phyloP scores from a whole-genome alignment of 2,797 vertebrate species.

The Liasis olivaceus region DNA sequence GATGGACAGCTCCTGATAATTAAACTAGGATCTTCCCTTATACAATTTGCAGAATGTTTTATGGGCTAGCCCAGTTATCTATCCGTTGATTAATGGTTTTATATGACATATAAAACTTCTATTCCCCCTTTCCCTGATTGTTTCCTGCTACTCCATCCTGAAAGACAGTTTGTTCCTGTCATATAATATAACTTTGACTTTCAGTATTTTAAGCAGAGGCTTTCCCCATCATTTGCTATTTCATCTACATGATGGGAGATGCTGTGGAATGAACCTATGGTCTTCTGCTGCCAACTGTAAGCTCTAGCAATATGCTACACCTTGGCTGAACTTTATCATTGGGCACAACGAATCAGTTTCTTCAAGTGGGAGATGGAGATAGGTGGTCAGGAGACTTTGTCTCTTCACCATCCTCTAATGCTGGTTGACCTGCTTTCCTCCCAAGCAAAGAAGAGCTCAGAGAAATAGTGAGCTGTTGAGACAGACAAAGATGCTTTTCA shows the following conservation, averaged over 20 bases:
- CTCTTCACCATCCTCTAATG: no score
- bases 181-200: neutral
- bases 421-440: no score
- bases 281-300: neutral
- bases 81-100: neutral
- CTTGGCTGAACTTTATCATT: no score
- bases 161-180: neutral
- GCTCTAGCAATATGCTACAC: neutral
- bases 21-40: neutral
- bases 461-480: no score
- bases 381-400: no score
- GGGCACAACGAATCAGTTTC: no score
- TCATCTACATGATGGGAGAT: neutral
- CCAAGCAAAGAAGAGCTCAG: no score
- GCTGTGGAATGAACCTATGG: neutral
- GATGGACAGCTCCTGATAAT: neutral
- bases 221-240: neutral
- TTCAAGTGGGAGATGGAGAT: no score
- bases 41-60: neutral
- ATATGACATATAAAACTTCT: neutral
- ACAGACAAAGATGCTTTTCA: no score
- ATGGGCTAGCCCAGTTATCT: neutral
- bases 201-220: neutral
- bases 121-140: neutral
- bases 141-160: neutral